Percentiles rank a stretch among this genome's conserved stretches.
These are phyloP conservation scores for Fratercula arctica DNA, from an alignment of 2,797 vertebrate species.

Conservation along the genomic window DNA sequence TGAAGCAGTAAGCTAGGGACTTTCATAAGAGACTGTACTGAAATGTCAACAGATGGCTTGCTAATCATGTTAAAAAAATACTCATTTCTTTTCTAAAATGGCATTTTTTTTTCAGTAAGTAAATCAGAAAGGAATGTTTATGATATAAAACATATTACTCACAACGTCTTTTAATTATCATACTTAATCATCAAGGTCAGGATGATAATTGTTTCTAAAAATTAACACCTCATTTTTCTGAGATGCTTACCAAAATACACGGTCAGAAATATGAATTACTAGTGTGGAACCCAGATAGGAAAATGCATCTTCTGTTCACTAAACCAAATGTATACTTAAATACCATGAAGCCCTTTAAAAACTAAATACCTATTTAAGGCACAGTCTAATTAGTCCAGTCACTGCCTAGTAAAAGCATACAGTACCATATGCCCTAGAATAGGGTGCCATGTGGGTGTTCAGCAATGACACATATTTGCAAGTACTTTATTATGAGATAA, in stretches of 20 bases:
- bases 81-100: slow-evolving; percentile 80
- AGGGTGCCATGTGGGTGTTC: slow-evolving; percentile 64
- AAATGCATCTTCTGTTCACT: slow-evolving; percentile 62
- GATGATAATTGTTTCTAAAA: slow-evolving; percentile 82
- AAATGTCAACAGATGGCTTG: slow-evolving; percentile 87
- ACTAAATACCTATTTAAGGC: slow-evolving; percentile 72
- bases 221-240: slow-evolving; percentile 74
- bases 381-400: slow-evolving; percentile 68
- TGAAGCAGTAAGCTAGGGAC: slow-evolving; percentile 80
- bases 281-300: slow-evolving; percentile 39
- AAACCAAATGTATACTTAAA: slow-evolving; percentile 68
- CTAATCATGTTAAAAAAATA: slow-evolving; percentile 84
- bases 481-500: slow-evolving; percentile 71
- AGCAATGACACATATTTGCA: slow-evolving; percentile 64
- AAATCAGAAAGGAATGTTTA: slow-evolving; percentile 81
- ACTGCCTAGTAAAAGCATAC: slow-evolving; percentile 66
- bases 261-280: slow-evolving; percentile 62
- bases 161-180: slow-evolving; percentile 79
- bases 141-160: slow-evolving; percentile 83
- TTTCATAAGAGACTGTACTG: slow-evolving; percentile 80
- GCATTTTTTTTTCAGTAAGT: slow-evolving; percentile 74
- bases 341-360: slow-evolving; percentile 68
- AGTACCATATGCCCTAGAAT: slow-evolving; percentile 65
- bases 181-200: slow-evolving; percentile 83
- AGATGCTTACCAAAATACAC: slow-evolving; percentile 65